Evolutionary conservation across 2,888 invertebrate genomes (phyloP).

Genomic region (Mesorhabditis belari): DNA sequence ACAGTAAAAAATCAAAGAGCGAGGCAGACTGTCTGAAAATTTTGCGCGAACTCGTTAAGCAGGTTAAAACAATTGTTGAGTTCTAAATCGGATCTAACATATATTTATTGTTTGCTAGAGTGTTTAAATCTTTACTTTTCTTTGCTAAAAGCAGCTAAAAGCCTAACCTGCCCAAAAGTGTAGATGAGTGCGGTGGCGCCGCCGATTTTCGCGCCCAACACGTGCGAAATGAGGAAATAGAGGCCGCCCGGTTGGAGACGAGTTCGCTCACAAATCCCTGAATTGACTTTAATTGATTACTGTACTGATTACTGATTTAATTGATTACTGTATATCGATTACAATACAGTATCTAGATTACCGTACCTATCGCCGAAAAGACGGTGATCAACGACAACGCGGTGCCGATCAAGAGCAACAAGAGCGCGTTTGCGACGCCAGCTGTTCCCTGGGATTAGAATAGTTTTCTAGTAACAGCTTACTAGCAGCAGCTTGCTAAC

Average conservation of each 20-base stretch:
- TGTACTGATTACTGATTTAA: background rate
- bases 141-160: background rate
- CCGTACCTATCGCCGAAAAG: conserved; percentile 88
- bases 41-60: too few relatives aligned
- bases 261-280: conserved; percentile 72
- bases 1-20: too few relatives aligned
- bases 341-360: too few relatives aligned
- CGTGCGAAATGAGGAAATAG: conserved; percentile 87
- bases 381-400: conserved; percentile 83
- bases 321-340: too few relatives aligned
- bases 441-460: conserved; percentile 61
- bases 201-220: conserved; percentile 84
- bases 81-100: too few relatives aligned
- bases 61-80: too few relatives aligned
- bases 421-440: conserved; percentile 57
- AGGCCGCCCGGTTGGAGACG: conserved; percentile 93
- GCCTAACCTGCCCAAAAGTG: conserved; percentile 84
- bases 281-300: background rate
- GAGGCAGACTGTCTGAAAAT: too few relatives aligned
- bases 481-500: too few relatives aligned
- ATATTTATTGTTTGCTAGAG: too few relatives aligned
- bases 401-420: conserved; percentile 62
- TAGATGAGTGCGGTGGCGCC: conserved; percentile 86
- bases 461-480: too few relatives aligned
- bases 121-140: background rate